Base-by-base conservation (phyloP, 2,113 vertebrate genomes). In the Chelonoidis abingdonii region DNA sequence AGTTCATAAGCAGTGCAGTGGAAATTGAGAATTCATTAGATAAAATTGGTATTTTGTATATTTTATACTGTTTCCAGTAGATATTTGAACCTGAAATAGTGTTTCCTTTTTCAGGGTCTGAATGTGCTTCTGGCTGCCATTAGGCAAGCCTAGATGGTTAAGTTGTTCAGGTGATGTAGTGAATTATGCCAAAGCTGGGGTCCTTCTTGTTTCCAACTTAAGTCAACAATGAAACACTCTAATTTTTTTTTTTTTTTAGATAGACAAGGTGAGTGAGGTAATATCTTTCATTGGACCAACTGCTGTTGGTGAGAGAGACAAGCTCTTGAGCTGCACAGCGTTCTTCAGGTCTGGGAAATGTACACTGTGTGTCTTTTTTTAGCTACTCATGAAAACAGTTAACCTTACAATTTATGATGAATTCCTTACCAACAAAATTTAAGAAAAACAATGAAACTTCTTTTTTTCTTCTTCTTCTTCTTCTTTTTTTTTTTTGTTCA, bases 1-100 rank as follows among this genome's bases (percentile, higher is more conserved):
- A 3, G 89, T 93, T 97, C 91, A 97, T 85, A 95, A 96, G 57
- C 50, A 88, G 81, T 49, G 72, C 57, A 85, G 57, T 11, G 88
- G 91, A 92, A 95, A 76, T 80, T 17, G 92, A 93, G 81, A 88
- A 85, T 86, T 89, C 47, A 7, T 10, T 10, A 88, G 57, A 53
- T 83, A 96, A 91, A 72, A 49, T 10, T 78, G 14, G 56, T 49
- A 85, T 81, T 89, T 86, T 79, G 75, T 65, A 59, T 89, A 79
- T 72, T 35, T 78, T 78, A 25, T 47, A 78, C 38, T 78, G 75
- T 78, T 27, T 97, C 53, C 31, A 21, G 41, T 83, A 92, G 72
- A 11, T 92, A 50, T 87, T 93, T 38, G 56, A 91, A 89, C 22
- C 12, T 94, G 76, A 86, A 22, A 50, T 35, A 78, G 35, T 3